These are phyloP conservation scores for Odocoileus virginianus DNA, from an alignment of 2,113 vertebrate genomes.

Conservation along the genomic window DNA sequence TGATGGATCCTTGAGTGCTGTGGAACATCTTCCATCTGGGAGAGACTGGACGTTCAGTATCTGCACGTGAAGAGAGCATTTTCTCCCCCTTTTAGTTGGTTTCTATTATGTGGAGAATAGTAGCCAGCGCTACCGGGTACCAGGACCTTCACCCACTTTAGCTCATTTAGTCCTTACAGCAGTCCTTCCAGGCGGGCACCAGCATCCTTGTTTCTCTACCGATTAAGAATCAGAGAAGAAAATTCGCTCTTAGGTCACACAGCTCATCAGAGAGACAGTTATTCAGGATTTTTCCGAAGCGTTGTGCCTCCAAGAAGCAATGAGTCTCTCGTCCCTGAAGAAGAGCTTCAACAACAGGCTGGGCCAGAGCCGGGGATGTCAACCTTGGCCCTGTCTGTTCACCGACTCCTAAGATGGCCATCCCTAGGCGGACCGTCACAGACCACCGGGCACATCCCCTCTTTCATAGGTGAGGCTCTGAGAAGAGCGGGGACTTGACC, in stretches of 20 bases:
- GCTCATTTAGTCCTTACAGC: neutral
- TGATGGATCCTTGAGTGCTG: neutral
- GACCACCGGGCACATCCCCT: neutral
- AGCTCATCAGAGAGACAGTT: neutral
- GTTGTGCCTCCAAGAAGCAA: fast-evolving
- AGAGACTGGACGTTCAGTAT: neutral
- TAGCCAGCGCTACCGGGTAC: neutral
- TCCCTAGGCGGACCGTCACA: neutral
- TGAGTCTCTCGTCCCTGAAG: neutral
- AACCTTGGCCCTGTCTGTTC: neutral
- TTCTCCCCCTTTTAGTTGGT: neutral
- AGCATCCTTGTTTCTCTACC: neutral
- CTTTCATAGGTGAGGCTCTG: neutral
- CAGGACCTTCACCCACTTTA: neutral
- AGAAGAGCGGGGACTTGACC: neutral
- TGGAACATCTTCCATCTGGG: neutral
- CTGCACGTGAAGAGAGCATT: neutral
- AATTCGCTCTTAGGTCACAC: neutral
- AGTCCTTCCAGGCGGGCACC: neutral
- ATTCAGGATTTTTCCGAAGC: neutral
- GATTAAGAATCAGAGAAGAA: neutral
- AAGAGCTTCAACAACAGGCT: neutral
- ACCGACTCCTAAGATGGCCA: fast-evolving
- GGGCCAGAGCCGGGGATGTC: fast-evolving
- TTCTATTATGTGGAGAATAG: neutral